Conservation (phyloP, 1,140 invertebrate species). For the Polyergus mexicanus region DNA sequence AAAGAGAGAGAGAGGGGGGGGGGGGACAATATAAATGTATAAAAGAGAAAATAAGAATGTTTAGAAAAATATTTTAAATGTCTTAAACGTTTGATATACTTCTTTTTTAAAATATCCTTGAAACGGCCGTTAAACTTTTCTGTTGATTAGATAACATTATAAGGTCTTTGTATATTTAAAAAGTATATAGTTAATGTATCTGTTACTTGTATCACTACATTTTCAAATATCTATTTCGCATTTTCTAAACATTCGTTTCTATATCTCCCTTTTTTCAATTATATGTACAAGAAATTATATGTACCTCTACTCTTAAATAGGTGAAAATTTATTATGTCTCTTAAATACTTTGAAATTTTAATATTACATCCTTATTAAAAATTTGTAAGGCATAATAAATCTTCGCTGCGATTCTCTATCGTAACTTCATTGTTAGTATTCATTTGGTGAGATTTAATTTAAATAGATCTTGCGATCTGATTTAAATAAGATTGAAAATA, state of each 20-base stretch:
- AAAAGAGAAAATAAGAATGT: not conserved
- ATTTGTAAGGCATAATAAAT: not conserved
- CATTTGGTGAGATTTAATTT: not conserved
- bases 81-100: not conserved
- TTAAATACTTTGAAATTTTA: too few relatives aligned
- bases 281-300: too few relatives aligned
- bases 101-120: not conserved
- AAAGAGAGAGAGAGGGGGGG: too few relatives aligned
- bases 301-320: not conserved
- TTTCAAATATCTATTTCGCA: not conserved
- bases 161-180: not conserved
- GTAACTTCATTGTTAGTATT: not conserved
- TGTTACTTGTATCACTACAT: not conserved
- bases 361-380: not conserved
- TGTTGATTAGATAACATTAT: not conserved
- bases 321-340: not conserved
- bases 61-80: not conserved
- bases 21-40: not conserved
- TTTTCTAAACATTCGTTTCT: not conserved
- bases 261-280: not conserved
- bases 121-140: not conserved
- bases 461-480: not conserved
- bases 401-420: not conserved
- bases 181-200: not conserved
- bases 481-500: slow-evolving; percentile 1